A percentile compares a stretch with the other conserved stretches of the same genome.
Conservation (phyloP, 2,113 vertebrate genomes). For the Crotalus helleri region DNA sequence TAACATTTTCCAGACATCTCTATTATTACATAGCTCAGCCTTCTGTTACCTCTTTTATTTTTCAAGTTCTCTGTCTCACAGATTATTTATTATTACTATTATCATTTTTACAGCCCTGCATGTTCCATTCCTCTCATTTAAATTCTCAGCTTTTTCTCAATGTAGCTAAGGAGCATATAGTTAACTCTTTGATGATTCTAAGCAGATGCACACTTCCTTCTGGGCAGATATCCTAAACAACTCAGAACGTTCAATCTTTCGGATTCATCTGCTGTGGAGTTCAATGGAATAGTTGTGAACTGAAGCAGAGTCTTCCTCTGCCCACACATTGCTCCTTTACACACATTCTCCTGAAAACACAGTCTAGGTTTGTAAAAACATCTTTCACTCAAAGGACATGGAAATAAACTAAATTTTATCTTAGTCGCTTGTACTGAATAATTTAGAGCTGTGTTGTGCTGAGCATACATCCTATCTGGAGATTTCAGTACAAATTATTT, state of each 20-base stretch:
- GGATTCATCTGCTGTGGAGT: constrained; percentile 16
- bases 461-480: neutral
- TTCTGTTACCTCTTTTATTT: neutral
- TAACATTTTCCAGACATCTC: constrained; percentile 24
- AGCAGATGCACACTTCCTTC: constrained; percentile 24
- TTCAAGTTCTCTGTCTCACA: constrained; percentile 10
- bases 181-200: constrained; percentile 37
- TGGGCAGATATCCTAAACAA: constrained; percentile 11
- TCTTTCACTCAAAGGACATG: neutral
- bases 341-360: constrained; percentile 9
- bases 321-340: neutral
- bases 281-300: neutral
- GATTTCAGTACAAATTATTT: neutral
- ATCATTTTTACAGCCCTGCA: neutral
- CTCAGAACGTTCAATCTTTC: neutral
- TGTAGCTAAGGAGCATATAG: constrained; percentile 18
- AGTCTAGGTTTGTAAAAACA: constrained; percentile 23
- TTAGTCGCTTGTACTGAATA: neutral
- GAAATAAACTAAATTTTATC: constrained; percentile 6
- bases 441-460: neutral
- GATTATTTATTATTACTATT: constrained; percentile 5
- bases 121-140: constrained; percentile 39
- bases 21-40: neutral
- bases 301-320: neutral
- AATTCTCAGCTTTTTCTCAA: constrained; percentile 35